Percentiles rank a stretch among this genome's conserved stretches.
Conservation (phyloP, 2,797 vertebrate genomes). For the Rhinophrynus dorsalis region DNA sequence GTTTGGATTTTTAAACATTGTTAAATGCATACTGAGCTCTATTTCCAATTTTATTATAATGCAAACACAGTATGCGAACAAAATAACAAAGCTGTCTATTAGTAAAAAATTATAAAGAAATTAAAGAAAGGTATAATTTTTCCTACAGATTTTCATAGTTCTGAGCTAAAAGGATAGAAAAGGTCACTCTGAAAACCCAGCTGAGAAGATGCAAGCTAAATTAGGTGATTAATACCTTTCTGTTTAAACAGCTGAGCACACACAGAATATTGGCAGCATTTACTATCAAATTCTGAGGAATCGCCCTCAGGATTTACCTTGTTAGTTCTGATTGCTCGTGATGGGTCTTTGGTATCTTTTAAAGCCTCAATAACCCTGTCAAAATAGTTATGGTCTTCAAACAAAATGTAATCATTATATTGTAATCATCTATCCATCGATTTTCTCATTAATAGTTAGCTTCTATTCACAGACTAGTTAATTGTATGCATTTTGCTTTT, state of each 20-base stretch:
- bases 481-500: no score
- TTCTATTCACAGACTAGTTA: no score
- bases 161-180: slow-evolving; percentile 10
- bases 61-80: not conserved
- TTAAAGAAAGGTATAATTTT: not conserved
- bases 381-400: not conserved
- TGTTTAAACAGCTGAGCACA: slow-evolving; percentile 23
- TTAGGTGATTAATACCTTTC: slow-evolving; percentile 18
- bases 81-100: not conserved
- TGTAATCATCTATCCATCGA: no score
- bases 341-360: not conserved
- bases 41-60: no score
- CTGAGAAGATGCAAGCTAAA: slow-evolving; percentile 4
- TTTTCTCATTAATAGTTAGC: no score
- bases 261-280: slow-evolving; percentile 4
- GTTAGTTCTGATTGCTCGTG: not conserved
- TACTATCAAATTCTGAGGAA: not conserved
- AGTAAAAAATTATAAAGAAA: not conserved
- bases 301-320: not conserved
- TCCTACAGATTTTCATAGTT: not conserved
- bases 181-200: slow-evolving; percentile 2
- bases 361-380: not conserved
- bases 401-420: no score
- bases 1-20: not conserved
- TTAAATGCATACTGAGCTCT: no score